Conservation (phyloP, 1,140 invertebrate genomes). For the Calycopis cecrops region DNA sequence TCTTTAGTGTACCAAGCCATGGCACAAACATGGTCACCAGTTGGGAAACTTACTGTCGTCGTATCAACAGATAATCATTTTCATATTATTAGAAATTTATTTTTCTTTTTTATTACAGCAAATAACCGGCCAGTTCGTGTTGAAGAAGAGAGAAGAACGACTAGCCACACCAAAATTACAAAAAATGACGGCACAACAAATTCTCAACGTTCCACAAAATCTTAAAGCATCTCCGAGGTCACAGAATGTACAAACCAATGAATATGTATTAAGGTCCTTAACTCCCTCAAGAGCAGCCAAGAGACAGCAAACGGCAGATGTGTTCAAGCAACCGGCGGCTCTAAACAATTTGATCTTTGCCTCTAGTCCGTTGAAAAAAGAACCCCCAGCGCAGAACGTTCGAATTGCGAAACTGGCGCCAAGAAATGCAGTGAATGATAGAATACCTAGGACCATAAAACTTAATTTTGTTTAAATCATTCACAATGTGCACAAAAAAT, state of each 20-base stretch:
- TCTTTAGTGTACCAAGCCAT: too few species aligned
- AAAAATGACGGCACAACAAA: not conserved
- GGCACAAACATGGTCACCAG: too few species aligned
- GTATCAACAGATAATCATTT: too few species aligned
- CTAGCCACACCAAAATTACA: not conserved
- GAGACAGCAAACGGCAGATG: not conserved
- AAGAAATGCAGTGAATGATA: not conserved
- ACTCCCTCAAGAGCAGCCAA: not conserved
- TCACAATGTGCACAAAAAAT: not conserved
- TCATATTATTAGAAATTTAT: too few species aligned
- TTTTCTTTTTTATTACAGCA: not conserved
- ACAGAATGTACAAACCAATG: not conserved
- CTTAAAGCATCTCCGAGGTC: not conserved
- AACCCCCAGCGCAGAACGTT: slow-evolving; percentile 7
- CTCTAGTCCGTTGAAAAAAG: not conserved
- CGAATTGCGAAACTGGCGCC: slow-evolving; percentile 4
- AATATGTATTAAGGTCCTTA: not conserved
- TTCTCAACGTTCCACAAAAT: not conserved
- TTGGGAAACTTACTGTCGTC: too few species aligned
- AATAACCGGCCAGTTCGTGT: not conserved
- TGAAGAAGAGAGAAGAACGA: not conserved
- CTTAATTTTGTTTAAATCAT: not conserved
- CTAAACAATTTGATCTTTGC: not conserved
- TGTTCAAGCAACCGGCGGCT: not conserved
- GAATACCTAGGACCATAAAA: not conserved